Conservation (phyloP, 1,140 invertebrate species). For the Achatina immaculata region DNA sequence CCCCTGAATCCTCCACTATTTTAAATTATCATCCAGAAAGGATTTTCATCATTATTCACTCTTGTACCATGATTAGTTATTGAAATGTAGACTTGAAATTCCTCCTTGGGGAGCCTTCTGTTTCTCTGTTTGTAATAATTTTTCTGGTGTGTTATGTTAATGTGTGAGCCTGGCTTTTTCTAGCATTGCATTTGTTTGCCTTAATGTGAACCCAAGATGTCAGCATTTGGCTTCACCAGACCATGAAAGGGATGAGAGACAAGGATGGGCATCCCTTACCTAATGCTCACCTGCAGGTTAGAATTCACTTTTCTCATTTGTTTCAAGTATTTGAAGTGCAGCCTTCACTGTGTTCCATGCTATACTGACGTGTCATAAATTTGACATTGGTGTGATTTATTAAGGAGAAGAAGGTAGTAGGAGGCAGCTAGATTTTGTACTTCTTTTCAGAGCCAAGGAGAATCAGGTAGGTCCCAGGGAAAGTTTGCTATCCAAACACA, state of each 20-base stretch:
- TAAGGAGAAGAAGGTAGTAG: too few relatives aligned
- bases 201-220: constrained; percentile 79
- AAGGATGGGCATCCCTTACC: constrained; percentile 82
- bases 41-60: too few relatives aligned
- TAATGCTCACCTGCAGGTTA: constrained; percentile 85
- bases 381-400: not conserved
- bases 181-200: not conserved
- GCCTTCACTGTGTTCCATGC: not conserved
- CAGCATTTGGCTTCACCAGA: constrained; percentile 98
- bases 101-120: not conserved
- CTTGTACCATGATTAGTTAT: too few relatives aligned
- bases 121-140: not conserved
- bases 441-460: too few relatives aligned
- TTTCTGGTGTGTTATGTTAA: not conserved
- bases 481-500: too few relatives aligned
- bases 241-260: constrained; percentile 94
- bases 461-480: too few relatives aligned
- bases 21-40: too few relatives aligned
- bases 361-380: not conserved
- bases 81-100: too few relatives aligned
- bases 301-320: not conserved
- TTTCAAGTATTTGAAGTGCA: not conserved
- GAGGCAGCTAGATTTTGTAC: too few relatives aligned
- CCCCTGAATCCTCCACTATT: too few relatives aligned
- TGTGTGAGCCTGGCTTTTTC: not conserved